A percentile compares a stretch with the other conserved stretches of the same genome.
Evolutionary conservation across 2,888 invertebrate genomes (phyloP).

Genomic region (Monochamus alternatus): DNA sequence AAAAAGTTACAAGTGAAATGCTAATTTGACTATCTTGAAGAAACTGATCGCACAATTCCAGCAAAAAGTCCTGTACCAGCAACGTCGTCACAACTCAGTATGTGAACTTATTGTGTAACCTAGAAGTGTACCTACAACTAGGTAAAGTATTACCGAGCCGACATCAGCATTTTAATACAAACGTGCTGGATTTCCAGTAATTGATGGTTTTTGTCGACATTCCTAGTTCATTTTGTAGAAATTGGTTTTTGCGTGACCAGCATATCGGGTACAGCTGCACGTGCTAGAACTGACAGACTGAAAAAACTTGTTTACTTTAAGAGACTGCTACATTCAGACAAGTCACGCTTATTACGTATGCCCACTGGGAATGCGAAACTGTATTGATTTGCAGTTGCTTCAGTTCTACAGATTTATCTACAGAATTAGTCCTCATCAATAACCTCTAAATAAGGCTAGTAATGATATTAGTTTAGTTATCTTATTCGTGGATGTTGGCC

Average conservation of each 20-base stretch:
- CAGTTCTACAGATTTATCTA: no score
- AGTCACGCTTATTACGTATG: not conserved
- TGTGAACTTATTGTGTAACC: constrained; percentile 10
- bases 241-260: constrained; percentile 17
- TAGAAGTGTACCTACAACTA: constrained; percentile 5
- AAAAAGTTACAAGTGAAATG: no score
- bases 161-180: constrained; percentile 11
- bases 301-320: not conserved
- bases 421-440: no score
- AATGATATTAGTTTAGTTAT: no score
- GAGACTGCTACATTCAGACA: not conserved
- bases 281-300: not conserved
- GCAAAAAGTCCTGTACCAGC: not conserved
- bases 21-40: no score
- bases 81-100: not conserved
- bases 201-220: constrained; percentile 13
- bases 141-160: constrained; percentile 6
- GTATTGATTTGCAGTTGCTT: no score
- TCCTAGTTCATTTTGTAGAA: constrained; percentile 18
- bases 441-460: no score
- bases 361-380: no score
- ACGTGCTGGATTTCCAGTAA: not conserved
- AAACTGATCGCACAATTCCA: not conserved
- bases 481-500: no score
- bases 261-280: constrained; percentile 11